phyloP scores from a whole-genome alignment of 2,888 invertebrate genomes.

The Bombylius major region DNA sequence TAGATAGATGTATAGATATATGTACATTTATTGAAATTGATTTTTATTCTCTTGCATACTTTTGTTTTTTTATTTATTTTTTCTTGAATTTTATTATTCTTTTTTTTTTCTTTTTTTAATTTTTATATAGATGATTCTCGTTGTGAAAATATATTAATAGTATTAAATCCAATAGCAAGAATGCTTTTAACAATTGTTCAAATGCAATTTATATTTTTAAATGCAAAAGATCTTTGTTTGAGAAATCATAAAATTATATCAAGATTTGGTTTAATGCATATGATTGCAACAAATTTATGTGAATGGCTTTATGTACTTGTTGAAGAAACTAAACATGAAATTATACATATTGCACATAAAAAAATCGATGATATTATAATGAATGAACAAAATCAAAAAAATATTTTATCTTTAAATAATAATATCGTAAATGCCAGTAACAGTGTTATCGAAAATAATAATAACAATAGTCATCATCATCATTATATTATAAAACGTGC shows the following conservation, averaged over 20 bases:
- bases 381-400: neutral
- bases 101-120: neutral
- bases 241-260: constrained; percentile 50
- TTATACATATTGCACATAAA: constrained; percentile 47
- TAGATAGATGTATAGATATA: no score
- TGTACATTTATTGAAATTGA: no score
- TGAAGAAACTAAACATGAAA: constrained; percentile 70
- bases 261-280: constrained; percentile 78
- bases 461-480: neutral
- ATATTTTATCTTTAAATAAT: neutral
- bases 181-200: constrained; percentile 70
- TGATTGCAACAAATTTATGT: constrained; percentile 77
- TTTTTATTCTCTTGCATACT: no score
- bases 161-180: constrained; percentile 59
- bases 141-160: constrained; percentile 46
- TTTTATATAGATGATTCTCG: constrained; percentile 30
- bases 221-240: constrained; percentile 53
- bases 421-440: neutral
- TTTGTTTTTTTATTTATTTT: neutral
- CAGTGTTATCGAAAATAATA: neutral
- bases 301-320: constrained; percentile 75
- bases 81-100: neutral
- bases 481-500: constrained; percentile 7
- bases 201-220: constrained; percentile 80
- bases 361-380: neutral